Percentiles rank a stretch among this genome's conserved stretches.
Evolutionary conservation across 2,113 vertebrate species (phyloP).

Genomic region (Epinephelus moara): DNA sequence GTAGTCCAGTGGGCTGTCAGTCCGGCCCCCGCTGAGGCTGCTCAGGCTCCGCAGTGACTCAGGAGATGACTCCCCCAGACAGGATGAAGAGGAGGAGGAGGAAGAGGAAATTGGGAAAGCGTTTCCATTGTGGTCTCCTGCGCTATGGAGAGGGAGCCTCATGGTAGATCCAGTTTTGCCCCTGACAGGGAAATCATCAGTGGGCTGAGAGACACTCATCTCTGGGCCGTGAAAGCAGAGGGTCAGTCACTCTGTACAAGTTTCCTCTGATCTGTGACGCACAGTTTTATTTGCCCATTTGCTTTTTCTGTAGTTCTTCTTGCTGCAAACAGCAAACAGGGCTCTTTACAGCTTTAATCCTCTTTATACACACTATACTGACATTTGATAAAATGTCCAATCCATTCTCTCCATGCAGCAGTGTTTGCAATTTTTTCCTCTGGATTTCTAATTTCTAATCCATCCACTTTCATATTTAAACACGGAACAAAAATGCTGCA

Average conservation of each 20-base stretch:
- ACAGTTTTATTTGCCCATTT: background rate
- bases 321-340: background rate
- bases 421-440: background rate
- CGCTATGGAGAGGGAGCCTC: slow-evolving; percentile 62
- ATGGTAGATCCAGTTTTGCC: slow-evolving; percentile 39
- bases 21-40: slow-evolving; percentile 62
- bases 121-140: slow-evolving; percentile 67
- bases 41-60: slow-evolving; percentile 73
- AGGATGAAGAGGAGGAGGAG: slow-evolving; percentile 59
- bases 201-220: slow-evolving; percentile 64
- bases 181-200: slow-evolving; percentile 10
- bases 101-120: slow-evolving; percentile 54
- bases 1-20: slow-evolving; percentile 70
- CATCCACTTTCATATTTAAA: background rate
- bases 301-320: background rate
- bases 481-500: background rate
- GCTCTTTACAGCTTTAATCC: background rate
- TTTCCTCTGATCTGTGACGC: background rate
- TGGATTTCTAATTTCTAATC: background rate
- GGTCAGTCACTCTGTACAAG: background rate
- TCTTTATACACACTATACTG: background rate
- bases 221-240: background rate
- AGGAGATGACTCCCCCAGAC: slow-evolving; percentile 68
- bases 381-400: slow-evolving; percentile 3
- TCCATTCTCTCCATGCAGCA: slow-evolving; percentile 4